Evolutionary conservation across 2,888 invertebrate genomes (phyloP).

Genomic region (Protonemura montana): DNA sequence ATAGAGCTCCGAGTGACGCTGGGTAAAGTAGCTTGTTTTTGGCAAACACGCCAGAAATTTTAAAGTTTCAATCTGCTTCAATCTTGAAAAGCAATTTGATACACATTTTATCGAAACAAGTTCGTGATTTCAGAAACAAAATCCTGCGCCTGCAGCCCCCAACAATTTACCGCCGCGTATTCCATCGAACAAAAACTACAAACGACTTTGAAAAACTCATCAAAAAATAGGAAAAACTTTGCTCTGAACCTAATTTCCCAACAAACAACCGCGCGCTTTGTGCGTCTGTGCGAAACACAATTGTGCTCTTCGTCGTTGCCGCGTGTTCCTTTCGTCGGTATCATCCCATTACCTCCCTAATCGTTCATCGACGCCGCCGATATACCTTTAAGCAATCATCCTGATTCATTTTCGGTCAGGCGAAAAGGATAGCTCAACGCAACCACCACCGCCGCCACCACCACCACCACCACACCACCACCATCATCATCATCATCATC

Average conservation of each 20-base stretch:
- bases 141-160: background rate
- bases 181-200: background rate
- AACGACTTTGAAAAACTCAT: background rate
- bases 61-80: background rate
- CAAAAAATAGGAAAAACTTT: background rate
- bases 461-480: background rate
- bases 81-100: background rate
- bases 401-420: conserved; percentile 7
- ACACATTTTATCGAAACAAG: background rate
- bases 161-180: background rate
- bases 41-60: background rate
- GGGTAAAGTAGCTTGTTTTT: background rate
- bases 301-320: background rate
- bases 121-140: background rate
- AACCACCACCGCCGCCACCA: background rate
- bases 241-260: background rate
- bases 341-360: conserved; percentile 7
- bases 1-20: background rate
- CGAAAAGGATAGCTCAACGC: background rate
- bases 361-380: background rate
- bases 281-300: background rate
- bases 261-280: background rate
- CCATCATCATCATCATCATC: conserved; percentile 4
- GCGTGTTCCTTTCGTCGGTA: background rate
- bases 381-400: conserved; percentile 9